Percentiles rank a stretch among this genome's conserved stretches.
Evolutionary conservation across 2,888 invertebrate genomes (phyloP).

Genomic region (Odontothrips loti): DNA sequence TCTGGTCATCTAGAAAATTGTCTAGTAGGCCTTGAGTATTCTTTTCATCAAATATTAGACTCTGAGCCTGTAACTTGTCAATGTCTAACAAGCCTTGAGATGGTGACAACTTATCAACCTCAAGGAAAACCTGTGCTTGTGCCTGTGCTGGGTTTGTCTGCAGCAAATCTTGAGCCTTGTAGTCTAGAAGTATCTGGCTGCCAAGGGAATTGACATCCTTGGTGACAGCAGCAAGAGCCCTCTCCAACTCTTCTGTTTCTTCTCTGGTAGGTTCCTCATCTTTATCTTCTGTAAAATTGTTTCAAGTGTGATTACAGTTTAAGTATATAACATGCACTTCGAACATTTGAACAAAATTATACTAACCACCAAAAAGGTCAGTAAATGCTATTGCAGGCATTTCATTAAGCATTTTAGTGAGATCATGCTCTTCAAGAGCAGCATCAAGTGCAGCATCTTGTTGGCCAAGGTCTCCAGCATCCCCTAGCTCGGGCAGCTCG

Average conservation of each 20-base stretch:
- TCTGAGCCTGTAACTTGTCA: not conserved
- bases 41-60: not conserved
- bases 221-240: constrained; percentile 74
- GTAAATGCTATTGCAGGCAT: constrained; percentile 78
- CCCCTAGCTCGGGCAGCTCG: not conserved
- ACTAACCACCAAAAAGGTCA: constrained; percentile 69
- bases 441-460: not conserved
- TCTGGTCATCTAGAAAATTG: constrained; percentile 10
- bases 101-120: not conserved
- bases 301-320: too few species aligned
- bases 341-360: not conserved
- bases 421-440: constrained; percentile 48
- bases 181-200: not conserved
- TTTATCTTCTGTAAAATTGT: not conserved
- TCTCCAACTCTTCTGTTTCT: constrained; percentile 82
- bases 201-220: constrained; percentile 63
- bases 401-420: constrained; percentile 72
- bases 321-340: too few species aligned
- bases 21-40: not conserved
- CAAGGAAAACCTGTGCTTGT: not conserved
- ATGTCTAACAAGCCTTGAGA: constrained; percentile 4
- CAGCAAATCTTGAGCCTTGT: constrained; percentile 8
- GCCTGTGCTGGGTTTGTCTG: not conserved
- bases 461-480: not conserved
- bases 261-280: not conserved